These are phyloP conservation scores for Rhodophaea formosa DNA, from an alignment of 2,888 invertebrate species.

Conservation along the genomic window DNA sequence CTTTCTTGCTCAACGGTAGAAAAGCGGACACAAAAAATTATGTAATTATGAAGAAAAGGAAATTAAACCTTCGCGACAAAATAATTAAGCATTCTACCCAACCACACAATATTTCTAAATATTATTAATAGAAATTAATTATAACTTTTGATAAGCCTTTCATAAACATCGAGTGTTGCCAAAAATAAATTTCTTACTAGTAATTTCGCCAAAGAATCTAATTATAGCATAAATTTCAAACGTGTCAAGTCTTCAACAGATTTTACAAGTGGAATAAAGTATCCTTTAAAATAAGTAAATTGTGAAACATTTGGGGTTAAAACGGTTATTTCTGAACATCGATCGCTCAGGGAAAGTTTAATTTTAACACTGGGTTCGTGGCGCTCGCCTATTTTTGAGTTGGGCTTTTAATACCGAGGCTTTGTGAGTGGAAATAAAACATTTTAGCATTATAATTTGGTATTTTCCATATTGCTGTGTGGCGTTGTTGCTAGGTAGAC, in stretches of 20 bases:
- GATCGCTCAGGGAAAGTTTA: constrained; percentile 13
- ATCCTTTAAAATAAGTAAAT: constrained; percentile 2
- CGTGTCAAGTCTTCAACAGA: neutral
- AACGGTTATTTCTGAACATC: constrained; percentile 20
- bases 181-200: neutral
- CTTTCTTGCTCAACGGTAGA: too few relatives aligned
- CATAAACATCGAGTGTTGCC: too few relatives aligned
- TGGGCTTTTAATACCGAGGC: constrained; percentile 1
- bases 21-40: too few relatives aligned
- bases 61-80: too few relatives aligned
- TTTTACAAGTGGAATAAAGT: neutral
- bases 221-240: neutral
- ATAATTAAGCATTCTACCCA: too few relatives aligned
- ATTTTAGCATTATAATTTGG: neutral
- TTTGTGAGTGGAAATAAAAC: neutral
- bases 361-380: constrained; percentile 9
- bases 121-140: too few relatives aligned
- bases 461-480: neutral
- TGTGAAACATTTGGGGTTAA: constrained; percentile 3
- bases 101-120: too few relatives aligned
- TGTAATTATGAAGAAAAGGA: too few relatives aligned
- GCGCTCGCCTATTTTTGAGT: constrained; percentile 12
- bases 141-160: too few relatives aligned
- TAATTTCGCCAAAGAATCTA: neutral
- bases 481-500: neutral